These are phyloP conservation scores for Cremastobaeus sp. DNA, from an alignment of 2,888 invertebrate species.

Conservation along the genomic window DNA sequence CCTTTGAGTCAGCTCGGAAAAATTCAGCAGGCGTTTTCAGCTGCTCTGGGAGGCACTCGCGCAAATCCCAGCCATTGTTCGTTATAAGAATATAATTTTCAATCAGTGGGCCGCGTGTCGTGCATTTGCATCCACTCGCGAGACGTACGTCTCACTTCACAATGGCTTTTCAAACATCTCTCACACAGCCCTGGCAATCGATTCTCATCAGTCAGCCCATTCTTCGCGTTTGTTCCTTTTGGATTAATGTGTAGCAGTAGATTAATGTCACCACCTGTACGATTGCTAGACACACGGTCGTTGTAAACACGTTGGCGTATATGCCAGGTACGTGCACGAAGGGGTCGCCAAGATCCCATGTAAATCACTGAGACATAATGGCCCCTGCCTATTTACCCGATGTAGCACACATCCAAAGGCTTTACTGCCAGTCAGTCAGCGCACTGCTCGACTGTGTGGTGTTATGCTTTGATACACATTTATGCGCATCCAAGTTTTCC, in stretches of 20 bases:
- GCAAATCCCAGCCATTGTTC: slow-evolving; percentile 30
- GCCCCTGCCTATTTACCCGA: slow-evolving; percentile 68
- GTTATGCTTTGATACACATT: slow-evolving; percentile 21
- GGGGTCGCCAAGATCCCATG: slow-evolving; percentile 73
- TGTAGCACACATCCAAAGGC: slow-evolving; percentile 63
- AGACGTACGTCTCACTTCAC: slow-evolving; percentile 24
- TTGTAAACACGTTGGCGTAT: slow-evolving; percentile 35
- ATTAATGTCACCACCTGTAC: slow-evolving; percentile 55
- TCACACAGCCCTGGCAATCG: slow-evolving; percentile 27
- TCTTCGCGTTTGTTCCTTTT: slow-evolving; percentile 21
- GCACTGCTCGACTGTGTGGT: slow-evolving; percentile 21
- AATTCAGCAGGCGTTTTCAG: slow-evolving; percentile 17
- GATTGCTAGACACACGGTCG: slow-evolving; percentile 38
- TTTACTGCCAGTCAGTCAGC: slow-evolving; percentile 18
- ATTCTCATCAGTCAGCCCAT: slow-evolving; percentile 40
- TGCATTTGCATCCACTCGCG: slow-evolving; percentile 9
- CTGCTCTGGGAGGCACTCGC: not conserved
- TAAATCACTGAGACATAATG: slow-evolving; percentile 72
- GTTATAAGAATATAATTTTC: slow-evolving; percentile 34
- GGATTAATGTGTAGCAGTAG: slow-evolving; percentile 32
- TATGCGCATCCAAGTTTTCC: too few species aligned
- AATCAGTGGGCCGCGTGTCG: slow-evolving; percentile 20
- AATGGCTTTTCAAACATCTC: slow-evolving; percentile 34
- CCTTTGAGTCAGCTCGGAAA: slow-evolving; percentile 10
- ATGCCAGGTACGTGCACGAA: slow-evolving; percentile 33